Evolutionary conservation across 2,113 vertebrate genomes (phyloP), one percentile per base, ranked within the genome.

Genomic region (Lota lota): DNA sequence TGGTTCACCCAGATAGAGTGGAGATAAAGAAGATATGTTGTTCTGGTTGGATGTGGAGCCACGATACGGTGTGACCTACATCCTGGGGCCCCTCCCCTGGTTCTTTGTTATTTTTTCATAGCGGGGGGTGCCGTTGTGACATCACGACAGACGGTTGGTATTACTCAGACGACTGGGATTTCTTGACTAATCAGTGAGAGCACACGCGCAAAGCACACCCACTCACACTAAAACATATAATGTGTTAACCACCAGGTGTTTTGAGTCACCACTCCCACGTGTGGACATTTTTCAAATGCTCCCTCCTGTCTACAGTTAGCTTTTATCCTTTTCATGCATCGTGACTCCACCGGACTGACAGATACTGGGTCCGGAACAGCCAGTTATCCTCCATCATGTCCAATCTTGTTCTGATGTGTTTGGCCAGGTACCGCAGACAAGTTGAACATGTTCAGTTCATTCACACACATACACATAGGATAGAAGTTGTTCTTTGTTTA

Each of bases 11-110:
- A 66, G 72, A 76, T 10, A 78, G 68, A 61, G 61, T 18, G 50
- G 36, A 64, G 67, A 62, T 28, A 56, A 56, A 58, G 21, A 62
- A 66, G 78, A 72, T 65, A 68, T 72, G 78, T 70, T 12, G n/a
- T 50, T 70, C 71, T 67, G 70, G 64, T 64, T 57, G 67, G 80
- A 82, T 83, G 68, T n/a, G 0, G n/a, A 19, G 67, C 74, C 33
- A 60, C 22, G 77, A 76, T 80, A 78, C 50, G 70, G 53, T 47
- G 40, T 47, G 40, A 47, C 40, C 40, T 47, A 47, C 40, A 47
- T 47, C 40, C 40, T 47, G 40, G 6, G 40, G 40, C 40, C 83
- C 81, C 53, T 56, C 53, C n/a, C 53, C n/a, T 56, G 5, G 0
- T 4, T 56, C 51, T 56, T 7, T 56, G 5, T 56, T n/a, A 2